Evolutionary conservation across 1,140 invertebrate genomes (phyloP), one percentile per base, ranked within the genome.

Genomic region (Nilaparvata lugens): DNA sequence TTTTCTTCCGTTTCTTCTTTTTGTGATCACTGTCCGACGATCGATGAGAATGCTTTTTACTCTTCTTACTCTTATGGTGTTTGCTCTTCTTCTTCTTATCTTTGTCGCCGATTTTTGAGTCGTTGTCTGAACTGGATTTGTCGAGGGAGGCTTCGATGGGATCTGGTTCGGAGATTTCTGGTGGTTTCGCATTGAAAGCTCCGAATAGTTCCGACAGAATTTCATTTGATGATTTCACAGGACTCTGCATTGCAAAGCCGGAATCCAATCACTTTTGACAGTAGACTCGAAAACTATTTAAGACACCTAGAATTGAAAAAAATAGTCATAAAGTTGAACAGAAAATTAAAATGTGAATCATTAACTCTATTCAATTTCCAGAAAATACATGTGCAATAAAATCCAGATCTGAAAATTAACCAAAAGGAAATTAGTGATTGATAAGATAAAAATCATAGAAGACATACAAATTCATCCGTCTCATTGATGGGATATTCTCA

Each of bases 151-250:
- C 65, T 56, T 52, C 64, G 54, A 35, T 61, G 42, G 38, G 45
- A 18, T n/a, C 63, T 61, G 6, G 13, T 61, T 62, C 14, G 51
- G 62, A 16, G 65, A 67, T 2, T 57, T 59, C 38, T 64, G 68
- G 18, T 64, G 73, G 31, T 42, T 72, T 72, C n/a, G 71, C 69
- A 59, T 87, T 83, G 67, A 87, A 87, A 4, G 83, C 86, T 54
- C 82, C 78, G 66, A 91, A 91, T 0, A 91, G 74, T 72, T 90
- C 87, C 0, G 85, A 85, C 6, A 91, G 74, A 67, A 91, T 89
- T 70, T 91, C 86, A 70, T 83, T 86, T 0, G 87, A 89, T 4
- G 86, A 84, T 67, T 87, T 87, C 21, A 48, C 21, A 18, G 45
- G 45, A 35, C 31, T 35, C 31, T 35, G 31, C 31, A 35, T 35